These are phyloP conservation scores for Caenorhabditis sp. DNA, from an alignment of 2,888 invertebrate species.

Conservation along the genomic window DNA sequence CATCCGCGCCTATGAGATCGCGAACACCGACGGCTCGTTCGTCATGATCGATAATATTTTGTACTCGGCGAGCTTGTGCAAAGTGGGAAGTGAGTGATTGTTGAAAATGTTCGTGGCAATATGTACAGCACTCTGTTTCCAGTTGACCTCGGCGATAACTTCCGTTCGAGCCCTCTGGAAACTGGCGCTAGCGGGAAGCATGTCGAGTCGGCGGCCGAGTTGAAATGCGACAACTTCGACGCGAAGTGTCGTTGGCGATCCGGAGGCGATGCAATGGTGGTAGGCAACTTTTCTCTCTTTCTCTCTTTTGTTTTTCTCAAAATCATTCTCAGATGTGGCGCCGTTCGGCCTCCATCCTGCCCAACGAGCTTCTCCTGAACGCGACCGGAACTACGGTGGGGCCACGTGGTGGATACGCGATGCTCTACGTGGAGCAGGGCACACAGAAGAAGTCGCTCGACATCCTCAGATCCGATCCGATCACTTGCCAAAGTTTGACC, in stretches of 20 bases:
- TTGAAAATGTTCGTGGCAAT: too few species aligned
- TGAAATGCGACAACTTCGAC: slow-evolving; percentile 74
- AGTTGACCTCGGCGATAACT: slow-evolving; percentile 77
- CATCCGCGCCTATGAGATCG: slow-evolving; percentile 76
- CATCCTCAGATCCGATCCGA: slow-evolving; percentile 76
- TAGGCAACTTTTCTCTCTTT: slow-evolving; percentile 1
- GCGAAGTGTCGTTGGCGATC: slow-evolving; percentile 75
- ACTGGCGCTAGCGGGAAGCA: slow-evolving; percentile 72
- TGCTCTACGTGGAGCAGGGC: slow-evolving; percentile 76
- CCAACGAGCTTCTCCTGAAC: slow-evolving; percentile 70
- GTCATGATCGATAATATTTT: slow-evolving; percentile 78
- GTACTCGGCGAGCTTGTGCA: slow-evolving; percentile 76
- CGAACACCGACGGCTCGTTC: slow-evolving; percentile 75
- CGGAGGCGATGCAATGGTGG: slow-evolving; percentile 68
- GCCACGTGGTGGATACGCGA: slow-evolving; percentile 72
- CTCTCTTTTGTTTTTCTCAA: background rate
- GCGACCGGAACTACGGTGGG: slow-evolving; percentile 74
- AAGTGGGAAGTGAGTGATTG: slow-evolving; percentile 74
- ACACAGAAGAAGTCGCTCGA: slow-evolving; percentile 58
- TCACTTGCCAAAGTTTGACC: slow-evolving; percentile 71
- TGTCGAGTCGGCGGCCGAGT: slow-evolving; percentile 62
- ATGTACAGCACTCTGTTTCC: too few species aligned
- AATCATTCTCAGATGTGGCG: slow-evolving; percentile 76
- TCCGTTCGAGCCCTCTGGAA: slow-evolving; percentile 67
- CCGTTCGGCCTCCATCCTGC: slow-evolving; percentile 62